Percentiles rank a stretch among this genome's conserved stretches.
Evolutionary conservation across 2,888 invertebrate genomes (phyloP).

Genomic region (Harpagoxenus sublaevis): DNA sequence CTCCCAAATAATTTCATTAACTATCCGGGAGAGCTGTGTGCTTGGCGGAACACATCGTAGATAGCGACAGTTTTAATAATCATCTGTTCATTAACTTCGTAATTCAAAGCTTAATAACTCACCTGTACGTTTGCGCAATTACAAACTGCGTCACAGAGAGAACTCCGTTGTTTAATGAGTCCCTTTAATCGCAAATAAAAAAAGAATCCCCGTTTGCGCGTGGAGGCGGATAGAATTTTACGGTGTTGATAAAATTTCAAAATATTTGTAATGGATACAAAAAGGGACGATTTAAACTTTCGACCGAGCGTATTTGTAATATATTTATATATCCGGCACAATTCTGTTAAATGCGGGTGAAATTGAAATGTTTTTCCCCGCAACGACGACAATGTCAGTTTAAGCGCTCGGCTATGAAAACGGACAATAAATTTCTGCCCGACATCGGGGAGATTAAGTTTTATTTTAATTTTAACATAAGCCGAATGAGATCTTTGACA

Average conservation of each 20-base stretch:
- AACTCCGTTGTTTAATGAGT: neutral
- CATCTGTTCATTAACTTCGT: conserved; percentile 48
- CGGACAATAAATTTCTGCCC: conserved; percentile 47
- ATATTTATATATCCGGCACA: conserved; percentile 7
- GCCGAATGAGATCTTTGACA: conserved; percentile 54
- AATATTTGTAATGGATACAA: conserved; percentile 16
- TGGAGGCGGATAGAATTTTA: neutral
- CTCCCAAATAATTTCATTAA: conserved; percentile 52
- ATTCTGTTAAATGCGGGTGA: conserved; percentile 23
- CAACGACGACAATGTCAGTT: conserved; percentile 47
- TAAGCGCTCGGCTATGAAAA: neutral
- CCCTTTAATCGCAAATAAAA: conserved; percentile 7
- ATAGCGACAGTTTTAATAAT: conserved; percentile 54
- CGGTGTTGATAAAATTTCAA: conserved; percentile 9
- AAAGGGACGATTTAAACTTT: conserved; percentile 11
- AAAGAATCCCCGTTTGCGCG: neutral
- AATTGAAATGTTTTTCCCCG: conserved; percentile 8
- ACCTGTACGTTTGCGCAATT: conserved; percentile 11
- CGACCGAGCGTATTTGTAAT: neutral
- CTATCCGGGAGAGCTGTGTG: conserved; percentile 30
- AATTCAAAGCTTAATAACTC: conserved; percentile 45
- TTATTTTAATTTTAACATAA: conserved; percentile 50
- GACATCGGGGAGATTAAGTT: conserved; percentile 41
- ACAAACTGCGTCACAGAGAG: neutral
- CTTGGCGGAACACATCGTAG: conserved; percentile 42